A percentile compares a stretch with the other conserved stretches of the same genome.
Evolutionary conservation across 37 sponge, comb jelly and placozoan species (phyloP).

Genomic region (Chondrosia reniformis): DNA sequence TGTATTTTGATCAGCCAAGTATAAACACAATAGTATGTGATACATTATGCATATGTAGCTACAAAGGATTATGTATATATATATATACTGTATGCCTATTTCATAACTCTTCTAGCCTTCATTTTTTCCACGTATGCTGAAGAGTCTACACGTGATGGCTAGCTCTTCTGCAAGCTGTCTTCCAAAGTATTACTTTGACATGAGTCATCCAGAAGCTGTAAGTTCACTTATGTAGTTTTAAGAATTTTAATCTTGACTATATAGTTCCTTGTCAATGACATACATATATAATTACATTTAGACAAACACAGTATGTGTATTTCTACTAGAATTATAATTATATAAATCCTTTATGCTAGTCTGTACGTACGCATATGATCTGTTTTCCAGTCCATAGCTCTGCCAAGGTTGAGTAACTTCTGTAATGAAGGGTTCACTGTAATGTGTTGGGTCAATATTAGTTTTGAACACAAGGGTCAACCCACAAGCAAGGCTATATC

Average conservation of each 20-base stretch:
- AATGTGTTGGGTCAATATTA: conserved; percentile 64
- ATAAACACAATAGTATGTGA: neutral
- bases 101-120: conserved; percentile 37
- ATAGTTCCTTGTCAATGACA: neutral
- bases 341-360: no score
- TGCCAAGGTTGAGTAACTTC: conserved; percentile 40
- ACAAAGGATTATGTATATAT: neutral
- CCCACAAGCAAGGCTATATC: neutral
- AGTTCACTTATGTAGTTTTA: no score
- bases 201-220: conserved; percentile 35
- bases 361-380: neutral
- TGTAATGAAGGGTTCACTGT: conserved; percentile 56
- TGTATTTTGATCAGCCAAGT: no score
- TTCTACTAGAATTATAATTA: neutral
- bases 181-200: conserved; percentile 71
- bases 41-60: neutral
- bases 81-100: neutral
- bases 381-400: conserved; percentile 37
- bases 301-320: neutral
- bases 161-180: neutral
- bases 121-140: conserved; percentile 50
- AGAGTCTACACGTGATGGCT: conserved; percentile 48
- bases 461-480: neutral
- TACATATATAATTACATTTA: neutral
- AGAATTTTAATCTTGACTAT: no score